These are phyloP conservation scores for Erpobdella octoculata DNA, from an alignment of 2,888 invertebrate species.

Conservation along the genomic window DNA sequence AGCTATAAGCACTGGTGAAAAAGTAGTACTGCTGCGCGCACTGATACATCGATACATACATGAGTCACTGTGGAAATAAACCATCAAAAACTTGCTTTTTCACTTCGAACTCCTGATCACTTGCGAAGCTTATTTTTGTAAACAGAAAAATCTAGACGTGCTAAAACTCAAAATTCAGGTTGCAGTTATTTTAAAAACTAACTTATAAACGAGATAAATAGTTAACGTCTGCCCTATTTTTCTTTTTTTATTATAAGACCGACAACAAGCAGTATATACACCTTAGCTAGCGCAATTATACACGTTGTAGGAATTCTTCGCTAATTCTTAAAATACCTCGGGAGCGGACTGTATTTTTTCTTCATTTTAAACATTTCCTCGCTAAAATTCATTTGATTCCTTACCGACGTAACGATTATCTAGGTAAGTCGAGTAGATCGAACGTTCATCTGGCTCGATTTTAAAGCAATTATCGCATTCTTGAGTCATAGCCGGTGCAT, in stretches of 20 bases:
- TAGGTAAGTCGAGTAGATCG: not conserved
- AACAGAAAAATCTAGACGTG: no score
- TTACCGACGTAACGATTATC: not conserved
- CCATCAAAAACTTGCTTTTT: not conserved
- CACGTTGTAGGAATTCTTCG: constrained; percentile 19
- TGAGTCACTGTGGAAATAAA: not conserved
- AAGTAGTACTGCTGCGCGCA: constrained; percentile 3
- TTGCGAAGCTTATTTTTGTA: not conserved
- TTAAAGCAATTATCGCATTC: constrained; percentile 8
- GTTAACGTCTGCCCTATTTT: constrained; percentile 6
- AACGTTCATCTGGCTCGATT: not conserved
- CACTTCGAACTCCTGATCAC: not conserved
- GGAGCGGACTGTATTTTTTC: not conserved
- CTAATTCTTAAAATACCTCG: constrained; percentile 18
- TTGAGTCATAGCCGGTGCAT: constrained; percentile 10
- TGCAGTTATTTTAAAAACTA: no score
- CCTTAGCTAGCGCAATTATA: constrained; percentile 10
- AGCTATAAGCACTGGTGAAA: constrained; percentile 4
- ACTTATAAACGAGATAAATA: no score
- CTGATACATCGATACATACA: not conserved
- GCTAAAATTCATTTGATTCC: not conserved
- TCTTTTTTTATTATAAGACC: no score
- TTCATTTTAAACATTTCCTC: not conserved
- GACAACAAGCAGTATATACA: not conserved
- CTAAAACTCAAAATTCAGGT: no score